Evolutionary conservation across 2,113 vertebrate genomes (phyloP), one percentile per base, ranked within the genome.

Genomic region (Oplegnathus fasciatus): DNA sequence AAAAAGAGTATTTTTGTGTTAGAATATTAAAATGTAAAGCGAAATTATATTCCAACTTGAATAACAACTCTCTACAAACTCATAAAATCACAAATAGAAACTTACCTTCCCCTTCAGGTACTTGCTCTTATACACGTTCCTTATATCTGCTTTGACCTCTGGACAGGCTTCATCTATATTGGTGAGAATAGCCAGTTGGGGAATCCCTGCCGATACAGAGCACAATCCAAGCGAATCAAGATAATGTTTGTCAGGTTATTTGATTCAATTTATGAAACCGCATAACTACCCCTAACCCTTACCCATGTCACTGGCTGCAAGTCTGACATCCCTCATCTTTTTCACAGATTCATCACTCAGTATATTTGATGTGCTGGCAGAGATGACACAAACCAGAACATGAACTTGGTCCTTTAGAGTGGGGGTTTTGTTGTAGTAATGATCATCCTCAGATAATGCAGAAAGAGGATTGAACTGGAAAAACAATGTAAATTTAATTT

Each of bases 111-210:
- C 0, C 55, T 90, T 88, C 48, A 91, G 67, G 34, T 15, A 11
- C 2, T 2, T 67, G 72, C 86, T 90, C 54, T 18, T 75, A 13
- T 85, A 86, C 4, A 78, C 54, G 20, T 86, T 75, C 18, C 1
- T n/a, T 11, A 84, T 4, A 28, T 85, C 1, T 3, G 0, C n/a
- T 4, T 10, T 0, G 7, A 65, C 72, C 48, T 80, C 34, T 10
- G 30, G 22, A 48, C 85, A 91, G 61, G 61, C 42, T 4, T 44
- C 44, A 86, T 91, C 90, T 50, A 78, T 74, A 69, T 82, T 88
- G 62, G 90, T 91, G 54, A 91, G 66, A 67, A 91, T 74, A 8
- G 50, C 55, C 78, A 91, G 1, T 48, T 88, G 78, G 5, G 88
- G 83, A 80, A 89, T 86, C 0, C 20, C 86, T 91, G 82, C 14